Evolutionary conservation across 2,888 invertebrate genomes (phyloP), one percentile per base, ranked within the genome.

Genomic region (Diplolepis rosae): DNA sequence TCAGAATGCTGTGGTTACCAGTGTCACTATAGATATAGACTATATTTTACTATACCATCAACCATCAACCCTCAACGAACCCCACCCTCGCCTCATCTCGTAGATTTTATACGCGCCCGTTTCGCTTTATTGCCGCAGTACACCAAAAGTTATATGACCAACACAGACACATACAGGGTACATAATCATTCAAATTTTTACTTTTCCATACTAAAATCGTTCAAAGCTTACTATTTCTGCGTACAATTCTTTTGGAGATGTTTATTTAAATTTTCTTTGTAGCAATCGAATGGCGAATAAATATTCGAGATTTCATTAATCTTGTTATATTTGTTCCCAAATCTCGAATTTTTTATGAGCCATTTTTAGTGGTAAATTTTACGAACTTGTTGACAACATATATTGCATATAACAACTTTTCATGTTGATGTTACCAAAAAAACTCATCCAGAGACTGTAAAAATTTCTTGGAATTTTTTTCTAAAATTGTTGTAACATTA

Each of bases 51-150:
- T 54, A 54, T 32, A 30, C 2, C 18, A 18, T 45, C 2, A 18
- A 18, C 7, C n/a, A 61, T 32, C 61, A 61, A 61, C 61, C 61
- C 61, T 61, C 24, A 51, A 48, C 52, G 69, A 65, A 69, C 65
- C 48, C 24, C 70, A 52, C 70, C 54, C 66, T 67, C 66, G 39
- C 54, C 66, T 67, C 66, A 28, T 66, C 61, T 50, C 18, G 52
- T 66, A 51, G 54, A 50, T 72, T 76, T 72, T 68, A 71, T 66
- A 56, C 39, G 42, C 42, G 54, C 30, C 67, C 70, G 70, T 75
- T 75, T 73, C 72, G 70, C 68, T 73, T 75, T 75, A 70, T 68
- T 70, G 70, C 71, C 52, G 67, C 70, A 74, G 70, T 74, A 72
- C 72, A 52, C 69, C 65, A 67, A 54, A 56, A 56, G 42, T 56